Evolutionary conservation across 1,140 invertebrate species (phyloP), one percentile per base, ranked within the genome.

Genomic region (Ectropis grisescens): DNA sequence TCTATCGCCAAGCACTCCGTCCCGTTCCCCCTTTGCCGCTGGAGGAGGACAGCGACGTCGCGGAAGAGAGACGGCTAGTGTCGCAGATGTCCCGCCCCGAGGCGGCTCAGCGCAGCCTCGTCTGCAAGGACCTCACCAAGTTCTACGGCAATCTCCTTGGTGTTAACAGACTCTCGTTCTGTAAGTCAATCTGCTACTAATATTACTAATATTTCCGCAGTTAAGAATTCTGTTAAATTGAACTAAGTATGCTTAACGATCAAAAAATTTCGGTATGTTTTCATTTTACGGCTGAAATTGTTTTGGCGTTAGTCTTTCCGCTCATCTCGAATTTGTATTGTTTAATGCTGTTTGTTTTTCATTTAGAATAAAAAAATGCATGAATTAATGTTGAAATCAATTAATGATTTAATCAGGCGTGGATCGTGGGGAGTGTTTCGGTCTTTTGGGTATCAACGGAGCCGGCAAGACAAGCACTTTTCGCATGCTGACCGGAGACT

Each of bases 381-480:
- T n/a, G n/a, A n/a, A n/a, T n/a, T n/a, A n/a, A n/a, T n/a, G n/a
- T n/a, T 19, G 16, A 19, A 19, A 19, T 19, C 8, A 19, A 19
- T 19, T 26, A 33, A 22, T 34, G 10, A 13, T 12, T n/a, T n/a
- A n/a, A n/a, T n/a, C 32, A 82, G 78, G 57, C 33, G 69, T 82
- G 9, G 55, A 58, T 26, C 55, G 64, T 8, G 62, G 55, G 14
- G 76, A 97, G 80, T 97, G 94, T 61, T 97, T 97, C 72, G 95
- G 95, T 1, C 75, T 98, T 19, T 82, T 98, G 13, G 96, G 96
- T 6, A 86, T 93, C 1, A 96, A 96, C 71, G 93, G 93, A n/a
- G 92, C 92, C 15, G 85, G 85, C 33, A 92, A 94, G 82, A 95
- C 94, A 1, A 91, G 91, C 2, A 94, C 92, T 1, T 96, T 96